phyloP scores from a whole-genome alignment of 2,888 invertebrate species.

The Dexiosoma caninum region DNA sequence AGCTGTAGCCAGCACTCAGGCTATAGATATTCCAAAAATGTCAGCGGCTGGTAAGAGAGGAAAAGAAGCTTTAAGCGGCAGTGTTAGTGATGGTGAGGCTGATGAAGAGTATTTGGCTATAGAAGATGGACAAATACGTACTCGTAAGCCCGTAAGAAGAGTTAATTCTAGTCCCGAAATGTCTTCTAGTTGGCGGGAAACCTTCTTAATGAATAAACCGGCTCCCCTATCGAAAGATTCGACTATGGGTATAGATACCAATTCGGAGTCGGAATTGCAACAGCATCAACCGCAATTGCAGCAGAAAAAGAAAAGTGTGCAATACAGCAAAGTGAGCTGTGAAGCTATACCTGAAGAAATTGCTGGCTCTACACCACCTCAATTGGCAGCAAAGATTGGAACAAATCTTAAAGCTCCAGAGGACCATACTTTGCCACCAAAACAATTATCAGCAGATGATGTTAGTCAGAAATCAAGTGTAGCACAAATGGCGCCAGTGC shows the following conservation, averaged over 20 bases:
- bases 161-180: slow-evolving; percentile 96
- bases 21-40: slow-evolving; percentile 82
- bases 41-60: slow-evolving; percentile 68
- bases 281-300: slow-evolving; percentile 68
- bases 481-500: slow-evolving; percentile 64
- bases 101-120: slow-evolving; percentile 78
- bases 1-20: slow-evolving; percentile 80
- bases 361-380: slow-evolving; percentile 85
- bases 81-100: slow-evolving; percentile 77
- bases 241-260: slow-evolving; percentile 34
- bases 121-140: slow-evolving; percentile 78
- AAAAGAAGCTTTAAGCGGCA: slow-evolving; percentile 74
- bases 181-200: slow-evolving; percentile 91
- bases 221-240: slow-evolving; percentile 75
- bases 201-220: slow-evolving; percentile 79
- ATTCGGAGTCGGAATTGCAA: slow-evolving; percentile 24
- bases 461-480: slow-evolving; percentile 66
- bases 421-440: slow-evolving; percentile 70
- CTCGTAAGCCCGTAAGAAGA: slow-evolving; percentile 89
- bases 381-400: slow-evolving; percentile 68
- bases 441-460: slow-evolving; percentile 77
- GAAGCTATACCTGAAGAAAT: slow-evolving; percentile 95
- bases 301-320: slow-evolving; percentile 79
- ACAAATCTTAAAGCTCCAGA: slow-evolving; percentile 46
- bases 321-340: slow-evolving; percentile 87